These are phyloP conservation scores for Cotesia congregata DNA, from an alignment of 2,888 invertebrate genomes.

Conservation along the genomic window DNA sequence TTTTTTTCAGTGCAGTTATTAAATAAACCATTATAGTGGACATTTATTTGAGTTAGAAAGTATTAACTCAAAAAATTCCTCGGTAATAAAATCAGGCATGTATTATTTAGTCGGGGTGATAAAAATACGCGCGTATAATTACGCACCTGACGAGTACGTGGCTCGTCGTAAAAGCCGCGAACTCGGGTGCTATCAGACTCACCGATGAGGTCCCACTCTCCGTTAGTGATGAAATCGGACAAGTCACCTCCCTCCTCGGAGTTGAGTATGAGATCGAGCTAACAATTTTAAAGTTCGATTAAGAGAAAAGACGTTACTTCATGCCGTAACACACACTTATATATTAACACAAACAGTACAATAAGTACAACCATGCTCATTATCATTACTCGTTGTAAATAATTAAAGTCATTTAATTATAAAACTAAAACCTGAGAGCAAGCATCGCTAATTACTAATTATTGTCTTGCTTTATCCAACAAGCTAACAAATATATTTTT, in stretches of 20 bases:
- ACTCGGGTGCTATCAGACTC: conserved; percentile 69
- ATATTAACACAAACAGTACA: conserved; percentile 15
- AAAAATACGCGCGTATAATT: conserved; percentile 39
- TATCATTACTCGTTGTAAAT: too few species aligned
- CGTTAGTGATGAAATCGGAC: conserved; percentile 97
- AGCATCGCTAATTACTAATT: neutral
- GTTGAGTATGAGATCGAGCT: conserved; percentile 97
- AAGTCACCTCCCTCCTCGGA: conserved; percentile 94
- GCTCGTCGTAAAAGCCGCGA: conserved; percentile 44
- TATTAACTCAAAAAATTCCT: neutral
- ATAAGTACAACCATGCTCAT: neutral
- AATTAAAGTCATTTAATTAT: neutral
- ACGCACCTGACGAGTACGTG: conserved; percentile 42
- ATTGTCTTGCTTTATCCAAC: too few species aligned
- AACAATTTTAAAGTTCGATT: conserved; percentile 70
- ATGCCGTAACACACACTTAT: conserved; percentile 27
- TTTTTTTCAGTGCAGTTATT: too few species aligned
- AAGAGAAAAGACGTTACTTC: conserved; percentile 58
- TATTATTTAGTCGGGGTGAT: conserved; percentile 8
- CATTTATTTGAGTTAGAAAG: too few species aligned
- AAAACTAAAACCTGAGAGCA: neutral
- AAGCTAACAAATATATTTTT: neutral
- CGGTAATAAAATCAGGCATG: neutral
- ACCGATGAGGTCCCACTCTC: conserved; percentile 99
- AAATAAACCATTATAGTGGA: too few species aligned